Conservation (phyloP, 2,888 invertebrate species). For the Tuberolachnus salignus region DNA sequence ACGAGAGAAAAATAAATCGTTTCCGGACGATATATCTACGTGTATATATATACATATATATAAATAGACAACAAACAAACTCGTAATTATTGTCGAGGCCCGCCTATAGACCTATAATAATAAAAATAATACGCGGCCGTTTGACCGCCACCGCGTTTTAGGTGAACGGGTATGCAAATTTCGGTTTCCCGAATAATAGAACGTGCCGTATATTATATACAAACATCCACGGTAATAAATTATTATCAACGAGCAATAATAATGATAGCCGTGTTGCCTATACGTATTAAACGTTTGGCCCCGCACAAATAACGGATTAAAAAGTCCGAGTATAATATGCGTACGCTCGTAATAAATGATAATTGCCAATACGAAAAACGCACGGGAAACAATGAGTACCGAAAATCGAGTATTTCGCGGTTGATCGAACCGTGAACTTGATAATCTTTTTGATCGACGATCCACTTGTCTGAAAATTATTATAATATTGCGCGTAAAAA, state of each 20-base stretch:
- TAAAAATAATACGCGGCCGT: background rate
- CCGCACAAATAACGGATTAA: background rate
- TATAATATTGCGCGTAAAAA: background rate
- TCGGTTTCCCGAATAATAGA: background rate
- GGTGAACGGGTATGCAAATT: constrained; percentile 50
- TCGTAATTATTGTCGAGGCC: background rate
- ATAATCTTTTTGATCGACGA: background rate
- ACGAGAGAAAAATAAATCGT: too few species aligned
- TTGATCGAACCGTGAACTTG: background rate
- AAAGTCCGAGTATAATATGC: too few species aligned
- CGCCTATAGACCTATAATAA: background rate
- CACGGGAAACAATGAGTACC: background rate
- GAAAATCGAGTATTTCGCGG: background rate
- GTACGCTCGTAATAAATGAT: too few species aligned
- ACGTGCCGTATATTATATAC: background rate
- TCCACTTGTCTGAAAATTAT: too few species aligned
- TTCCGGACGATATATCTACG: background rate
- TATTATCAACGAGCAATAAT: background rate
- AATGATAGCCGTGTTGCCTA: background rate
- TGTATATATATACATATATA: background rate
- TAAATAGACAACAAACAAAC: background rate
- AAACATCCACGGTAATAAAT: background rate
- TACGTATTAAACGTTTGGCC: background rate
- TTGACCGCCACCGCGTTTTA: background rate
- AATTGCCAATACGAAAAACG: too few species aligned